These are phyloP conservation scores for Characodon lateralis DNA, from an alignment of 2,797 vertebrate species.

Conservation along the genomic window DNA sequence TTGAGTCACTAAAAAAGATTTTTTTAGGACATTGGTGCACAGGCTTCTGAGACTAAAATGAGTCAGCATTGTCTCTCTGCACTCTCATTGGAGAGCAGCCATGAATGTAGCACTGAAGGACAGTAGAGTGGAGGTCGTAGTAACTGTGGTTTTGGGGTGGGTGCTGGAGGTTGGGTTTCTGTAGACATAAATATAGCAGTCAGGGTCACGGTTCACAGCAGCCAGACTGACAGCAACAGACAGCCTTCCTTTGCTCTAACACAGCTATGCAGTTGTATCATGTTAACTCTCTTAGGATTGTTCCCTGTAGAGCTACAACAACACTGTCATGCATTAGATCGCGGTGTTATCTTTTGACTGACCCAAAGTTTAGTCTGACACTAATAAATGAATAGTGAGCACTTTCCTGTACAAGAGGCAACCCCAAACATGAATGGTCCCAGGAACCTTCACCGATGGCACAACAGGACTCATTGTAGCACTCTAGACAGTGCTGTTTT, in stretches of 20 bases:
- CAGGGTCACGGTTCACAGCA: slow-evolving; percentile 61
- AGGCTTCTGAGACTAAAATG: background rate
- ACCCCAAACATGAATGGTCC: no score
- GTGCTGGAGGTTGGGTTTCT: background rate
- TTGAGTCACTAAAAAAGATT: no score
- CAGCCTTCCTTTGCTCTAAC: background rate
- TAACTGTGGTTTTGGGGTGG: slow-evolving; percentile 5
- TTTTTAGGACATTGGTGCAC: no score
- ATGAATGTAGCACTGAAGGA: background rate
- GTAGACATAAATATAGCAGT: slow-evolving; percentile 70
- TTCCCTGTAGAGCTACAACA: no score
- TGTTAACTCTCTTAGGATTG: no score
- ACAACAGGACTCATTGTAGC: no score
- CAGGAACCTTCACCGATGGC: no score
- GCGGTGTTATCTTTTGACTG: background rate
- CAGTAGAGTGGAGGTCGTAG: background rate
- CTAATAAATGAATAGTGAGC: no score
- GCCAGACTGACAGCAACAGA: slow-evolving; percentile 77
- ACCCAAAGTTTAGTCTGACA: background rate
- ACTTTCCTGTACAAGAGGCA: no score
- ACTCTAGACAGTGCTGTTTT: no score
- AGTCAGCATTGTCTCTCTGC: background rate
- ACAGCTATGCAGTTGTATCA: background rate
- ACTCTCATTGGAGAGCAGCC: background rate
- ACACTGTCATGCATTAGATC: no score